Conservation (phyloP, 2,113 vertebrate species). For the Scomber colias region DNA sequence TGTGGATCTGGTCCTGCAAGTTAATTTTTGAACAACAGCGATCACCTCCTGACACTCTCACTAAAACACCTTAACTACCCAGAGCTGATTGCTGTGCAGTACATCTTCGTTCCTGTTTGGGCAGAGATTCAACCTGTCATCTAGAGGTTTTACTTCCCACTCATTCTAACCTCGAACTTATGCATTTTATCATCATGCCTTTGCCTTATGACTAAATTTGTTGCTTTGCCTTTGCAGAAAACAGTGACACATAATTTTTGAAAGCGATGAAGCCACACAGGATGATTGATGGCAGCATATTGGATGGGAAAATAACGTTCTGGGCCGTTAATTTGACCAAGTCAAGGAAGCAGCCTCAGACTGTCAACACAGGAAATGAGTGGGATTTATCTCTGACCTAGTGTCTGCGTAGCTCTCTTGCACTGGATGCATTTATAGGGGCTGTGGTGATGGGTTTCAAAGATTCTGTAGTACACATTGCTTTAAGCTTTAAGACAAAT, state of each 20-base stretch:
- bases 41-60: constrained; percentile 18
- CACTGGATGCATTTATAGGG: constrained; percentile 55
- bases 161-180: constrained; percentile 36
- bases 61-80: constrained; percentile 32
- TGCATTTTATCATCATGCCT: constrained; percentile 39
- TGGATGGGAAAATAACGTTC: constrained; percentile 82
- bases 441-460: constrained; percentile 36
- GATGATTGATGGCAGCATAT: constrained; percentile 81
- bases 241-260: constrained; percentile 74
- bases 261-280: constrained; percentile 71
- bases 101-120: constrained; percentile 8
- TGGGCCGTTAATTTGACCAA: constrained; percentile 81
- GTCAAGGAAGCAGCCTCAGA: constrained; percentile 78
- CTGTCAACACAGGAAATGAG: constrained; percentile 81
- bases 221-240: constrained; percentile 70
- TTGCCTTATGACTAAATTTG: constrained; percentile 57
- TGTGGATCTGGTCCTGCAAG: background rate
- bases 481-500: constrained; percentile 12
- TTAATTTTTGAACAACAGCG: constrained; percentile 15
- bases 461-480: constrained; percentile 17
- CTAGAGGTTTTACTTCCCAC: constrained; percentile 31
- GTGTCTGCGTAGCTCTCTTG: constrained; percentile 60
- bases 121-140: constrained; percentile 32
- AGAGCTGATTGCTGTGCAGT: background rate
- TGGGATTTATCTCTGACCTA: constrained; percentile 78